Evolutionary conservation across 2,113 vertebrate genomes (phyloP).

Genomic region (Cathartes aura): DNA sequence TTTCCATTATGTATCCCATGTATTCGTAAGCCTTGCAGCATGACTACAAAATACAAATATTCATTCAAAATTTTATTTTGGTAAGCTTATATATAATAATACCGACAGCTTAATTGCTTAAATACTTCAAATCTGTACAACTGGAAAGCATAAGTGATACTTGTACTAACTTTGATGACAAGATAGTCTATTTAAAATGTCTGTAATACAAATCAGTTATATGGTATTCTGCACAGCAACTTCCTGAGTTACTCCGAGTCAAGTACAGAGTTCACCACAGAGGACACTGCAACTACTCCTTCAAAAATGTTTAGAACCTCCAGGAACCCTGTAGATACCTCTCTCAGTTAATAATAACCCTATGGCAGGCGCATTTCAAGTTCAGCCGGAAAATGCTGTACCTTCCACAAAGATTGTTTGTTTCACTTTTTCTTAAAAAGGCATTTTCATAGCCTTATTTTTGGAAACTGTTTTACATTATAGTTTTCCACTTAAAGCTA

Average conservation of each 20-base stretch:
- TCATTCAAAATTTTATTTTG: background rate
- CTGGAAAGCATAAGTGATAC: background rate
- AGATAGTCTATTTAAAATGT: background rate
- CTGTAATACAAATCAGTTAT: background rate
- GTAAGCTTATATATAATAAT: background rate
- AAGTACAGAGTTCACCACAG: background rate
- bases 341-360: background rate
- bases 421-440: background rate
- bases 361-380: background rate
- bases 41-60: constrained; percentile 80
- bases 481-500: background rate
- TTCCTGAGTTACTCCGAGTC: background rate
- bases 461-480: background rate
- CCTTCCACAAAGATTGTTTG: background rate
- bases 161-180: background rate
- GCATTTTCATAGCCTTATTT: background rate
- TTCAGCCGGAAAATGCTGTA: background rate
- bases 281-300: background rate
- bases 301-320: background rate
- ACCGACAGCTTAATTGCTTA: background rate
- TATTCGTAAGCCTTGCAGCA: constrained; percentile 98
- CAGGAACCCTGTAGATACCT: background rate
- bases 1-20: constrained; percentile 98
- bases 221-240: background rate
- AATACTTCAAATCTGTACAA: background rate